These are phyloP conservation scores for Willisornis vidua DNA, from an alignment of 2,113 vertebrate species.

Conservation along the genomic window DNA sequence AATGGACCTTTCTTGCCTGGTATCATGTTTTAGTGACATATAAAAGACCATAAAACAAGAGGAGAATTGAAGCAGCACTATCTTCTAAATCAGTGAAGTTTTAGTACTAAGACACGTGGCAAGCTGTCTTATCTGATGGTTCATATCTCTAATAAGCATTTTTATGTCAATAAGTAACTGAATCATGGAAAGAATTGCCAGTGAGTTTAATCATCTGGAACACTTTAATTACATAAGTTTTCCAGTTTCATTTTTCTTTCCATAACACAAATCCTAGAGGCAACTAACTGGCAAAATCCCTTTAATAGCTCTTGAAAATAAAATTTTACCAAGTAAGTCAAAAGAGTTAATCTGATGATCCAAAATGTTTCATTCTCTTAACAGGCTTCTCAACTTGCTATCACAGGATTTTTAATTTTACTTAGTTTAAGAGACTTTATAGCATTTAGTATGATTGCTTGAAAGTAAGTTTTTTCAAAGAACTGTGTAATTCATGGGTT, in stretches of 20 bases:
- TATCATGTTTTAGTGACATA: background rate
- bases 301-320: background rate
- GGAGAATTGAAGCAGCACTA: constrained; percentile 27
- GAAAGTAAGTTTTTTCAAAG: background rate
- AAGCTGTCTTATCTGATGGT: constrained; percentile 34
- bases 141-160: constrained; percentile 50
- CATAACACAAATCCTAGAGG: background rate
- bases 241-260: constrained; percentile 9
- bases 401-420: background rate
- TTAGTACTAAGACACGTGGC: constrained; percentile 54
- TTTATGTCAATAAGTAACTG: constrained; percentile 57
- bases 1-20: background rate
- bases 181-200: constrained; percentile 9
- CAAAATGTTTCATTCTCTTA: background rate
- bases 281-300: background rate
- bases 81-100: constrained; percentile 31
- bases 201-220: constrained; percentile 20
- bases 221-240: background rate
- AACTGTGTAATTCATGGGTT: background rate
- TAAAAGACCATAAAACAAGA: background rate
- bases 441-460: background rate
- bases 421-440: background rate
- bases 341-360: background rate
- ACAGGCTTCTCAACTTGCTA: background rate
- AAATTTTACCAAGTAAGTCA: background rate